Base-by-base conservation (phyloP, 2,888 invertebrate species). In the Cataglyphis albicans region DNA sequence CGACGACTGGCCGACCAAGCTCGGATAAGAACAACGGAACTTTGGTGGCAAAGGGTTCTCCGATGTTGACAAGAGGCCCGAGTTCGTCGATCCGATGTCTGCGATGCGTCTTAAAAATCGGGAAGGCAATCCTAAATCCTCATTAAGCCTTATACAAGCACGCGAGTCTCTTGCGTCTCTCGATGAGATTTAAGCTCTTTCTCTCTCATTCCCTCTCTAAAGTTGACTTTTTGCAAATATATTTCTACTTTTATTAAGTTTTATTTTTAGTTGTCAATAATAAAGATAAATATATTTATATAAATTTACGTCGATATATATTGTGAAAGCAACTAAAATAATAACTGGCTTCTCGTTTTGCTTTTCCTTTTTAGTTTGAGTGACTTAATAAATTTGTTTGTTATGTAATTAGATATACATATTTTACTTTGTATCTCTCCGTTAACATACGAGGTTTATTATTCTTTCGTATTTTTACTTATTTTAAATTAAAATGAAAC, bases 11-110 rank as follows among this genome's bases (percentile, higher is more conserved):
- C 59, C 68, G 83, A 81, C 81, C 83, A 64, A 64, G 76, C 81
- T 84, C 63, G 85, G 82, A 81, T 85, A 84, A 82, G 85, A 67
- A 63, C 64, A 64, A 52, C 68, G 80, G 59, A 81, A 88, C 84
- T 74, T 83, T 59, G 18, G 35, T 32, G 70, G 72, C 65, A 72
- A 70, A 72, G 83, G 83, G 76, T 70, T 73, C 81, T 70, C 61
- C 57, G 52, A 29, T 25, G 65, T 52, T 35, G 38, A 70, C 55
- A 81, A 25, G 38, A 80, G 68, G 57, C 15, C 75, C 67, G 75
- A 35, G 78, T 87, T 78, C 18, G 70, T 32, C 44, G 83, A 88
- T 87, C 84, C 85, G 80, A 85, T 64, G 89, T 88, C 83, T 86
- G 86, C 81, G 80, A 86, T 81, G 84, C 73, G 74, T 82, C 86